phyloP scores from a whole-genome alignment of 2,888 invertebrate genomes.

The Acleris literana region DNA sequence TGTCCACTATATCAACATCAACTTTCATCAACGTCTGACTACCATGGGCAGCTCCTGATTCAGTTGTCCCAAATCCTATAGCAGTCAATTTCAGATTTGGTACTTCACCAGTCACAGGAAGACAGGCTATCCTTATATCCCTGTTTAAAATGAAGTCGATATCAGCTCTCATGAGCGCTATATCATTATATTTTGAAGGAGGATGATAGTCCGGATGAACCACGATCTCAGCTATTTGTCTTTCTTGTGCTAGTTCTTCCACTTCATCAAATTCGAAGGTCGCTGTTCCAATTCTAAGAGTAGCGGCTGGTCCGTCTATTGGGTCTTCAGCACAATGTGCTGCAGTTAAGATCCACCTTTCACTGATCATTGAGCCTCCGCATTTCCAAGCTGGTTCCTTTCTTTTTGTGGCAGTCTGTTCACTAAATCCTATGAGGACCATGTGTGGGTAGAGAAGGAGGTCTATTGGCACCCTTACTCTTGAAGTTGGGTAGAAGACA shows the following conservation, averaged over 20 bases:
- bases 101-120: slow-evolving; percentile 63
- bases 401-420: slow-evolving; percentile 32
- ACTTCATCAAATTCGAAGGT: slow-evolving; percentile 78
- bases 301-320: slow-evolving; percentile 74
- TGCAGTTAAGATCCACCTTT: slow-evolving; percentile 73
- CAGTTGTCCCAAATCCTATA: slow-evolving; percentile 85
- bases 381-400: slow-evolving; percentile 67
- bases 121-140: slow-evolving; percentile 85
- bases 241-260: slow-evolving; percentile 79
- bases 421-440: slow-evolving; percentile 78
- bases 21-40: slow-evolving; percentile 79
- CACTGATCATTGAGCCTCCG: slow-evolving; percentile 72
- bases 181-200: slow-evolving; percentile 85
- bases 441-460: slow-evolving; percentile 85
- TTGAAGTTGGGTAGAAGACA: slow-evolving; percentile 57
- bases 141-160: slow-evolving; percentile 74
- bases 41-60: slow-evolving; percentile 64
- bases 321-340: slow-evolving; percentile 74
- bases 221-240: slow-evolving; percentile 67
- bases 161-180: slow-evolving; percentile 85
- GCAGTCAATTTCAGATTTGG: slow-evolving; percentile 73
- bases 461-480: slow-evolving; percentile 72
- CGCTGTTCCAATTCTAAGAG: slow-evolving; percentile 81
- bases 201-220: slow-evolving; percentile 83
- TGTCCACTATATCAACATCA: slow-evolving; percentile 67